Percentiles rank a stretch among this genome's conserved stretches.
Evolutionary conservation across 1,140 invertebrate species (phyloP).

Genomic region (Pseudomyrmex dendroicus): DNA sequence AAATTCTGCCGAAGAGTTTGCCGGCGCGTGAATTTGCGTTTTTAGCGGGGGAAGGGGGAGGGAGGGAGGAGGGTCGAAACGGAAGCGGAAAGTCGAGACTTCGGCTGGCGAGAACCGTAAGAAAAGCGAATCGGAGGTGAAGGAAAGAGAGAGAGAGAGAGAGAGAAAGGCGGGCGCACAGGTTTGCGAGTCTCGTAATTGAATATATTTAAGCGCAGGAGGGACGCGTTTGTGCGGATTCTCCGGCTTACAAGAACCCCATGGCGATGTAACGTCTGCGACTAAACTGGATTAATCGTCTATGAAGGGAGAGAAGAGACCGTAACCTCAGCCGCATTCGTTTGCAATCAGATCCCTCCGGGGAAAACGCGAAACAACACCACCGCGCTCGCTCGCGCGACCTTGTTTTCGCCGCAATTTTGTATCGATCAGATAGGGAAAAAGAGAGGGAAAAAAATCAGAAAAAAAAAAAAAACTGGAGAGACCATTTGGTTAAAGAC

Average conservation of each 20-base stretch:
- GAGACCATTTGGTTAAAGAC: conserved; percentile 11
- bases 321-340: conserved; percentile 76
- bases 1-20: conserved; percentile 14
- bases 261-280: conserved; percentile 77
- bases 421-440: conserved; percentile 44
- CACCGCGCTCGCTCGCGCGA: neutral
- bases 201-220: conserved; percentile 81
- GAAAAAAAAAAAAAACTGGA: too few relatives aligned
- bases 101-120: neutral
- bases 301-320: conserved; percentile 82
- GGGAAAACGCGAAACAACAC: conserved; percentile 75
- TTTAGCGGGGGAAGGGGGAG: neutral
- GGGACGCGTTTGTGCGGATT: conserved; percentile 84
- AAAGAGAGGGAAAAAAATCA: neutral
- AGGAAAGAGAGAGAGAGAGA: neutral
- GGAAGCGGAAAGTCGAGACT: conserved; percentile 20
- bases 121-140: neutral
- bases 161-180: neutral
- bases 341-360: conserved; percentile 79
- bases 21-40: conserved; percentile 19
- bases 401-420: conserved; percentile 59
- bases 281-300: conserved; percentile 86
- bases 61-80: neutral
- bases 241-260: conserved; percentile 81
- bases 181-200: conserved; percentile 77